Percentiles rank a stretch among this genome's conserved stretches.
phyloP scores from a whole-genome alignment of 1,140 invertebrate genomes.

The Ceratosolen solmsi region DNA sequence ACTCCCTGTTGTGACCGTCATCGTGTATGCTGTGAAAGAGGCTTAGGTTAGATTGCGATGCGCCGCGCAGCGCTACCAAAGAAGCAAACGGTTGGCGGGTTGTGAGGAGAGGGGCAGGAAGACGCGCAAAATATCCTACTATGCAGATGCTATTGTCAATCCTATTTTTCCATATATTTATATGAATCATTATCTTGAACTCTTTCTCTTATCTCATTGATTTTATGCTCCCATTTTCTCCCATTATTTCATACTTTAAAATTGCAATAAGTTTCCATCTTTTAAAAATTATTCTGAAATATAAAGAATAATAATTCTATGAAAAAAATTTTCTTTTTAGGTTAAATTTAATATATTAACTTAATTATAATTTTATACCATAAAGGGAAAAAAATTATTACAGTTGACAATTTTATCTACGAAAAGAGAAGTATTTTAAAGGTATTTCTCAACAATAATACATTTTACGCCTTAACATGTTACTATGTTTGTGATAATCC shows the following conservation, averaged over 20 bases:
- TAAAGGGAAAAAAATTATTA: no score
- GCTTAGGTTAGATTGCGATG: slow-evolving; percentile 35
- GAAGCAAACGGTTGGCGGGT: no score
- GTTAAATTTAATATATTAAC: not conserved
- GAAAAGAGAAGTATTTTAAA: not conserved
- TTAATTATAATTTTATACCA: no score
- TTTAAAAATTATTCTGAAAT: no score
- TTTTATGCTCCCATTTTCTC: no score
- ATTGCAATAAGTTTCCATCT: no score
- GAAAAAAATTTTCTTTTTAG: not conserved
- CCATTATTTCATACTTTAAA: no score
- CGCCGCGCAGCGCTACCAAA: not conserved
- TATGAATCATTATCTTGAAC: no score
- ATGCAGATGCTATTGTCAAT: slow-evolving; percentile 1
- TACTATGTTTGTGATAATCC: not conserved
- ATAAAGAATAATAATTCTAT: no score
- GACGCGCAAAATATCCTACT: not conserved
- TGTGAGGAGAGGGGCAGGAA: not conserved
- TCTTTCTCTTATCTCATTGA: no score
- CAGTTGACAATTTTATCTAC: not conserved
- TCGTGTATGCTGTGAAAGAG: not conserved
- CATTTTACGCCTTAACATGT: slow-evolving; percentile 16
- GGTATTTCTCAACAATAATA: not conserved
- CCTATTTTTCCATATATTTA: not conserved
- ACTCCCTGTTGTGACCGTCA: not conserved